A percentile compares a stretch with the other conserved stretches of the same genome.
Conservation (phyloP, 2,113 vertebrate genomes). For the Poicephalus meyeri region DNA sequence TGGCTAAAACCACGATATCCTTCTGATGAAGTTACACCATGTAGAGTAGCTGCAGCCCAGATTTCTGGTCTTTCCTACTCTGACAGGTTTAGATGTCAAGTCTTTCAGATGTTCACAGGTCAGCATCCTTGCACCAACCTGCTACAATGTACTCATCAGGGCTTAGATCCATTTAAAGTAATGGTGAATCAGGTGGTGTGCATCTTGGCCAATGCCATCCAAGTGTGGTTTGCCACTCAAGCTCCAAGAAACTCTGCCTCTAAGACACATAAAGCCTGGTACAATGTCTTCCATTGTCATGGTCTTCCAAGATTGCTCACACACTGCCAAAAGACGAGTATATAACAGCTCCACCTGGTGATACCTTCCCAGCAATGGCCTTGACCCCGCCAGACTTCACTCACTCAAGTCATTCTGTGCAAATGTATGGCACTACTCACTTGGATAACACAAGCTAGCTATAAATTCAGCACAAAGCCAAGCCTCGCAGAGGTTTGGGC, state of each 20-base stretch:
- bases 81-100: not conserved
- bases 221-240: not conserved
- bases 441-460: not conserved
- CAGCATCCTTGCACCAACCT: not conserved
- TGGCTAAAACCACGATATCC: not conserved
- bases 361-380: not conserved
- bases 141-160: not conserved
- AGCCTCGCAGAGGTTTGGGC: not conserved
- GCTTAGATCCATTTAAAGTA: not conserved
- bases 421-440: fast-evolving
- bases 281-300: not conserved
- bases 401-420: not conserved
- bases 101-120: not conserved
- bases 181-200: not conserved
- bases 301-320: not conserved
- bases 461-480: not conserved
- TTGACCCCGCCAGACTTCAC: not conserved
- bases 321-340: not conserved
- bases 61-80: not conserved
- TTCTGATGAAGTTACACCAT: not conserved
- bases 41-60: not conserved
- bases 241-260: not conserved
- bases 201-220: not conserved
- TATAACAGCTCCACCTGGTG: not conserved
- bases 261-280: not conserved